Conservation (phyloP, 2,888 invertebrate species). For the Hydraecia micacea region DNA sequence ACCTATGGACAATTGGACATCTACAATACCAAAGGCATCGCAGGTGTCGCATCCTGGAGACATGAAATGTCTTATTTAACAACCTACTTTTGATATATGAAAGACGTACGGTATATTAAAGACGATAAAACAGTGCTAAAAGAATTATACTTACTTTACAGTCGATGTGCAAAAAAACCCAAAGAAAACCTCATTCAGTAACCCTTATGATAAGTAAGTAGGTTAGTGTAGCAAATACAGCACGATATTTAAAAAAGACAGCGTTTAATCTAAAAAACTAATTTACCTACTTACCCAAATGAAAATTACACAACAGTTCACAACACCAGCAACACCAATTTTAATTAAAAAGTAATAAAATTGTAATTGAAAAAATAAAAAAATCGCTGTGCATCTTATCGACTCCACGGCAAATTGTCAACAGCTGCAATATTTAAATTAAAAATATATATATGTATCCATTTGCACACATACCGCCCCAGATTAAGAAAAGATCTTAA, state of each 20-base stretch:
- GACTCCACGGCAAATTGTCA: slow-evolving; percentile 6
- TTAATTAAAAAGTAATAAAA: slow-evolving; percentile 23
- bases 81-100: background rate
- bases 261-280: background rate
- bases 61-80: background rate
- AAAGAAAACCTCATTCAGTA: background rate
- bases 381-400: slow-evolving; percentile 6
- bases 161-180: background rate
- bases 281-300: slow-evolving; percentile 1
- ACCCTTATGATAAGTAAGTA: background rate
- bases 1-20: background rate
- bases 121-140: background rate
- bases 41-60: background rate
- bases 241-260: background rate
- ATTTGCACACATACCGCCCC: background rate
- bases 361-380: background rate
- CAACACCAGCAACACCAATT: slow-evolving; percentile 1
- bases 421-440: slow-evolving; percentile 11
- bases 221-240: background rate
- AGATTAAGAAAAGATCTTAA: background rate
- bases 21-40: background rate
- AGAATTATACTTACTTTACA: background rate
- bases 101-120: background rate
- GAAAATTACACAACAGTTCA: background rate
- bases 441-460: background rate